Base-by-base conservation (phyloP, 2,888 invertebrate species). In the Lymantria dispar region DNA sequence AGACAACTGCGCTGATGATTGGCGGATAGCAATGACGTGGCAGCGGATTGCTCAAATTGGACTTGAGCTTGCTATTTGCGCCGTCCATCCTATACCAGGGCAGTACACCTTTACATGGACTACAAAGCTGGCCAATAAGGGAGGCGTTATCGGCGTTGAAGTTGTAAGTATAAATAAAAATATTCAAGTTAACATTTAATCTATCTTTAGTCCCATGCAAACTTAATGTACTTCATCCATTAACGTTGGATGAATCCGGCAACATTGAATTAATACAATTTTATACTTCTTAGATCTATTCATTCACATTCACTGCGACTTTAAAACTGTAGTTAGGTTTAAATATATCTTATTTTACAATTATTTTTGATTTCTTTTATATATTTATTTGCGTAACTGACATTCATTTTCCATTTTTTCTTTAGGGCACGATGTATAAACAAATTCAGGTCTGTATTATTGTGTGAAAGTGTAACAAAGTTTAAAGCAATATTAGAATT, bases 1-100 rank as follows among this genome's bases (percentile, higher is more conserved):
- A 93, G 99, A 99, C 94, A 99, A 99, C 94, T 99, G 99, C 93
- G 98, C 99, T 67, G 99, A 99, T 88, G 99, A 99, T 93, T 99
- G 99, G 99, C 94, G 99, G 83, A 99, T 99, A 92, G 99, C 99
- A 77, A 98, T 99, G 96, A 99, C 99, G 71, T 98, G 98, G 96
- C 98, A 98, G 91, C 94, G 99, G 87, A 96, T 98, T 88, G 94
- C 95, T 76, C 97, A 97, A 92, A 98, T 99, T 81, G 93, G 95
- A 55, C 93, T 98, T 78, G 99, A 99, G 92, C 93, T 99, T 74
- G 92, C 95, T 71, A 97, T 99, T 81, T 99, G 99, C 92, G 98
- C 98, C 75, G 95, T 99, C 73, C 99, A 99, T 92, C 99, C 99
- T 52, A 96, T 99, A 74, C 99, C 99, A 47, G 98, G 99, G 70